Conservation (phyloP, 1,140 invertebrate species). For the Macrobrachium nipponense region DNA sequence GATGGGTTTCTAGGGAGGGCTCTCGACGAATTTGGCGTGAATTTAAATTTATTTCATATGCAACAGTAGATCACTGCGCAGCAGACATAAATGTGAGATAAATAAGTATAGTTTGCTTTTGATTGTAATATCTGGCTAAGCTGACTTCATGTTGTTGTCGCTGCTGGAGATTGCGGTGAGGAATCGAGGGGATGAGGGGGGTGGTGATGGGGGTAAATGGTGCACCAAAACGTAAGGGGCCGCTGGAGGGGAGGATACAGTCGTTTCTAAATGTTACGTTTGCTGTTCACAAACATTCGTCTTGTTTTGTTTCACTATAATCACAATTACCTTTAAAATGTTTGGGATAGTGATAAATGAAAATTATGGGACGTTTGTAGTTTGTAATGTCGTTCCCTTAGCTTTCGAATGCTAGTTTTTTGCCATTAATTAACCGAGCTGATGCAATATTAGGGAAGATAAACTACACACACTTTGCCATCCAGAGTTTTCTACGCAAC, state of each 20-base stretch:
- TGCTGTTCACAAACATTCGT: background rate
- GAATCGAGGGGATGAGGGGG: background rate
- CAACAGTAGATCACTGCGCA: too few species aligned
- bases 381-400: background rate
- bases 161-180: conserved; percentile 6
- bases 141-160: background rate
- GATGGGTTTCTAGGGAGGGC: background rate
- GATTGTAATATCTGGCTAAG: background rate
- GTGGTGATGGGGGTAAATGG: background rate
- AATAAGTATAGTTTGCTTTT: too few species aligned
- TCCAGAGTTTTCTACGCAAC: conserved; percentile 54
- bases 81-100: background rate
- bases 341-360: background rate
- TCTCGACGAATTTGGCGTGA: background rate
- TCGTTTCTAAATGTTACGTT: background rate
- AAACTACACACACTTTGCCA: background rate
- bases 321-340: background rate
- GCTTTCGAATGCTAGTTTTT: background rate
- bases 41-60: too few species aligned
- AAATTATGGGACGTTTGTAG: background rate
- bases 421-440: background rate
- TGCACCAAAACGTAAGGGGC: background rate
- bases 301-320: background rate
- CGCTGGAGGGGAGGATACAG: background rate
- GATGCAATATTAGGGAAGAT: background rate